Percentiles rank a stretch among this genome's conserved stretches.
These are phyloP conservation scores for Syngnathoides biaculeatus DNA, from an alignment of 2,113 vertebrate genomes.

Conservation along the genomic window DNA sequence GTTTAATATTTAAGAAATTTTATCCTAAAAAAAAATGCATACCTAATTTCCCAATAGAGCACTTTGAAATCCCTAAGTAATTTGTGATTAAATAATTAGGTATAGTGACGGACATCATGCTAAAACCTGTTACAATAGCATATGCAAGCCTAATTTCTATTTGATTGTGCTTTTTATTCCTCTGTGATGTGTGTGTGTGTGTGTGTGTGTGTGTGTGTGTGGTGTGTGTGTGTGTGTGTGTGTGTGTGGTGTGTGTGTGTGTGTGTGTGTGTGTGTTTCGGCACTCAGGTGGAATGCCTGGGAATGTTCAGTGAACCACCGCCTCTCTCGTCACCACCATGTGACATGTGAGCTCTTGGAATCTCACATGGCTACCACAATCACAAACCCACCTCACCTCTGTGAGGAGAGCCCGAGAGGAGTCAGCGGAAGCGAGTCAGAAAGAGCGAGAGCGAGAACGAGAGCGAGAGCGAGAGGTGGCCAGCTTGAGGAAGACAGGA, in stretches of 20 bases:
- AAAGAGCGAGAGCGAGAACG: constrained; percentile 17
- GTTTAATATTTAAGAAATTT: neutral
- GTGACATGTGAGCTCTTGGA: constrained; percentile 72
- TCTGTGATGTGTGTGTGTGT: too few species aligned
- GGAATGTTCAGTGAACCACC: constrained; percentile 47
- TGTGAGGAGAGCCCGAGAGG: constrained; percentile 33
- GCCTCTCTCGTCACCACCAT: constrained; percentile 58
- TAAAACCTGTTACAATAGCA: neutral
- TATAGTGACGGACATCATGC: neutral
- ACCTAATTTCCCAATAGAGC: neutral
- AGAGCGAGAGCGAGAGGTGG: neutral
- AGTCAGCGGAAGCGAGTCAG: constrained; percentile 28
- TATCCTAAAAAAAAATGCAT: neutral
- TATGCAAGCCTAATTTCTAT: neutral
- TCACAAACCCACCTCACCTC: constrained; percentile 67
- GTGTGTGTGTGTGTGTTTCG: constrained; percentile 13
- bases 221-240: constrained; percentile 14
- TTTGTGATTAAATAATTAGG: neutral
- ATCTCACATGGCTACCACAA: constrained; percentile 69
- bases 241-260: constrained; percentile 17
- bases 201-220: neutral
- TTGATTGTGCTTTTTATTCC: constrained; percentile 5
- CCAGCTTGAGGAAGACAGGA: constrained; percentile 5
- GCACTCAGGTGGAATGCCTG: constrained; percentile 51
- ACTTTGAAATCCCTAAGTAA: neutral